phyloP scores from a whole-genome alignment of 1,140 invertebrate species.

The Anagrus nilaparvatae region DNA sequence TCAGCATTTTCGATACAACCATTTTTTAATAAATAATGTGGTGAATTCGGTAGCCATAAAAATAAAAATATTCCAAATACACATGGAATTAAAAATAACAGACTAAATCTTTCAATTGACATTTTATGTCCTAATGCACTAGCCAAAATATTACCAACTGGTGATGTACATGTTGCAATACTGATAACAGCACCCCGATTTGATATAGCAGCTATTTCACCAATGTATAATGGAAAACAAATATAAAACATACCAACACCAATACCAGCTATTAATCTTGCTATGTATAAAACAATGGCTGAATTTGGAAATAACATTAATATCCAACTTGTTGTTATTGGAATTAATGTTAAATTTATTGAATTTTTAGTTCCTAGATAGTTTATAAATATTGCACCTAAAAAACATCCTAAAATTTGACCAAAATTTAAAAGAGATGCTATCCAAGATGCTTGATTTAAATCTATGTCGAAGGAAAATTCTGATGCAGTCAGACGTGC shows the following conservation, averaged over 20 bases:
- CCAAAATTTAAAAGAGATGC: conserved; percentile 45
- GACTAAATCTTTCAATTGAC: conserved; percentile 41
- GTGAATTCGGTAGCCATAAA: conserved; percentile 60
- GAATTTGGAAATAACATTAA: conserved; percentile 43
- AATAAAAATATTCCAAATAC: too few species aligned
- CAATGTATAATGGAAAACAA: conserved; percentile 56
- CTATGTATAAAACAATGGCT: conserved; percentile 42
- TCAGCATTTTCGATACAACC: conserved; percentile 48
- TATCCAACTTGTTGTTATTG: conserved; percentile 52
- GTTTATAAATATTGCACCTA: conserved; percentile 31
- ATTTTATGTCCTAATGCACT: conserved; percentile 52
- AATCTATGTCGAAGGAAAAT: conserved; percentile 43
- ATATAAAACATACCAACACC: too few species aligned
- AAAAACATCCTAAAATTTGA: conserved; percentile 29
- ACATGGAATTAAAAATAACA: conserved; percentile 39
- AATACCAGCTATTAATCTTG: conserved; percentile 43
- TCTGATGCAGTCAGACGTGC: conserved; percentile 39
- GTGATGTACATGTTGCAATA: conserved; percentile 8
- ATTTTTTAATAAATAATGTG: conserved; percentile 51
- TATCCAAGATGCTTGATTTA: conserved; percentile 53
- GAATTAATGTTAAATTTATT: conserved; percentile 48
- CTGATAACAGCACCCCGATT: conserved; percentile 50
- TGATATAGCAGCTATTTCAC: conserved; percentile 49
- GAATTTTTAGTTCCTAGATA: conserved; percentile 54
- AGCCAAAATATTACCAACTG: conserved; percentile 54